phyloP scores from a whole-genome alignment of 2,113 vertebrate species.

The Dinomys branickii region DNA sequence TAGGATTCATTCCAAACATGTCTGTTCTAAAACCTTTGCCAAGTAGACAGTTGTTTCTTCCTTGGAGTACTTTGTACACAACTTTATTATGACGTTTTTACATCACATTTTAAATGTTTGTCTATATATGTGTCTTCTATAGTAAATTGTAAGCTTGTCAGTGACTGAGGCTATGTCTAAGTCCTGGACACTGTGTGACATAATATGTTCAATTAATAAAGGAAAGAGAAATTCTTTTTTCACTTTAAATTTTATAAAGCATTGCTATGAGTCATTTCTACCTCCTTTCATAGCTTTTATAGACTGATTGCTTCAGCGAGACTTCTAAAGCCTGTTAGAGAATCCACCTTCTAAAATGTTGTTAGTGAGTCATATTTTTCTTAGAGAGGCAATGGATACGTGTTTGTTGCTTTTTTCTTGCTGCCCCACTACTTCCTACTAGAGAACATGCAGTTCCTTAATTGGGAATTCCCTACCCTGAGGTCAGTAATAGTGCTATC shows the following conservation, averaged over 20 bases:
- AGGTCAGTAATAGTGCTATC: not conserved
- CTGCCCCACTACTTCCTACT: not conserved
- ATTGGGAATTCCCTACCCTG: not conserved
- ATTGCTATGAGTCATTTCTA: not conserved
- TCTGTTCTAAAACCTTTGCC: not conserved
- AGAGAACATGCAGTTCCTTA: not conserved
- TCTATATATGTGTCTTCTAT: not conserved
- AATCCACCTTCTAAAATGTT: slow-evolving; percentile 16
- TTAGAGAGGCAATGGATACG: not conserved
- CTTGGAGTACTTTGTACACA: not conserved
- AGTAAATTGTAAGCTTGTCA: not conserved
- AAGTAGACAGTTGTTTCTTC: not conserved
- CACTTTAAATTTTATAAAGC: not conserved
- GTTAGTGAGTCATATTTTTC: not conserved
- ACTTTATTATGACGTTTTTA: not conserved
- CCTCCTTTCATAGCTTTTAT: not conserved
- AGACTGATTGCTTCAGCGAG: not conserved
- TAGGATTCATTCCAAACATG: not conserved
- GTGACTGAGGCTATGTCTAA: not conserved
- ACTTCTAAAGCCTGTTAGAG: not conserved
- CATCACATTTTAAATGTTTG: not conserved
- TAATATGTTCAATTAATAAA: not conserved
- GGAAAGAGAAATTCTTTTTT: not conserved
- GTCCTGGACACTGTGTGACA: not conserved
- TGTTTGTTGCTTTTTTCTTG: not conserved